Percentiles rank a stretch among this genome's conserved stretches.
These are phyloP conservation scores for Saccopteryx leptura DNA, from an alignment of 2,113 vertebrate genomes.

Conservation along the genomic window DNA sequence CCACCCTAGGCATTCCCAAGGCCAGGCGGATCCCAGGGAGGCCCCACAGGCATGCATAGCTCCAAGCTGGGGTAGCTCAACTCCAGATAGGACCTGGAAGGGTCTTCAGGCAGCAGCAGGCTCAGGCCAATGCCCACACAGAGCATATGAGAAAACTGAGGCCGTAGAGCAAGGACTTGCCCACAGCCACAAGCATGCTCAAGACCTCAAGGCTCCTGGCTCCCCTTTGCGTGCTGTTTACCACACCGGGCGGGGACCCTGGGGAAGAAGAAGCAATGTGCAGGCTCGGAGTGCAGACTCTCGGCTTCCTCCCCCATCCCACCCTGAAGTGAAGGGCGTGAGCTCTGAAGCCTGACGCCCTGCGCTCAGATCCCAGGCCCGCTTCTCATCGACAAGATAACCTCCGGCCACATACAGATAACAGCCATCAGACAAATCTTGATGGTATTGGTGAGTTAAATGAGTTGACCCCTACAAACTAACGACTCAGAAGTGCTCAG, in stretches of 20 bases:
- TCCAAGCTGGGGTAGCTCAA: background rate
- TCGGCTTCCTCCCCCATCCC: background rate
- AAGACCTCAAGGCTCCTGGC: background rate
- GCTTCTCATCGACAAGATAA: background rate
- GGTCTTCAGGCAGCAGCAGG: background rate
- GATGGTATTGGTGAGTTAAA: background rate
- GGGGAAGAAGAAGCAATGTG: background rate
- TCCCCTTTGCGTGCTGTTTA: background rate
- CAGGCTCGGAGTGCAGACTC: background rate
- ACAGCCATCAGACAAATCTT: background rate
- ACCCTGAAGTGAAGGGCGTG: background rate
- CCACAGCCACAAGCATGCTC: background rate
- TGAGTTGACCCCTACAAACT: background rate
- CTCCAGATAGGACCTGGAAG: background rate
- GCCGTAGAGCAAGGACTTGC: background rate
- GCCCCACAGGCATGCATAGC: background rate
- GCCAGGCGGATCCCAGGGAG: background rate
- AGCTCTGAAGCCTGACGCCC: background rate
- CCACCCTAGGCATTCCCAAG: background rate
- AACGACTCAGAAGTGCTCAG: background rate
- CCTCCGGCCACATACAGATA: background rate
- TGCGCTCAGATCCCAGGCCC: background rate
- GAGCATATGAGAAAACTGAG: background rate
- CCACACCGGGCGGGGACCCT: background rate
- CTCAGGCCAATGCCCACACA: background rate